Evolutionary conservation across 2,113 vertebrate genomes (phyloP), one percentile per base, ranked within the genome.

Genomic region (Amblyornis subalaris): DNA sequence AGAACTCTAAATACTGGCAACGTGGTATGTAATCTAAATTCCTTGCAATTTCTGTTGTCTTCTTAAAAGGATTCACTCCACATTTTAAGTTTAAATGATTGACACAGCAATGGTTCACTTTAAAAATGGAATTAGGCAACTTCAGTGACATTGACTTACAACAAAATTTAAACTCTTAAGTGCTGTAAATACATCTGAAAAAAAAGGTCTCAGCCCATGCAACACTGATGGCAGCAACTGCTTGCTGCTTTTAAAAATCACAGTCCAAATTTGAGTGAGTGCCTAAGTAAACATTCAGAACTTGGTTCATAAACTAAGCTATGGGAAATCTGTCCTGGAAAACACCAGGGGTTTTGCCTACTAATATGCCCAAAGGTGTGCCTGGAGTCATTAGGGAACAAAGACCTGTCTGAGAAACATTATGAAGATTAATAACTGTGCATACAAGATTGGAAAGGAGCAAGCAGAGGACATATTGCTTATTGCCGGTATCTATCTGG

Each of bases 381-480:
- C 55, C 88, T 83, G 78, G 51, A 96, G 85, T 89, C 93, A 96
- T 97, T 97, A 95, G 93, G 95, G 95, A 96, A 95, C 85, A 95
- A 96, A 95, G 94, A 95, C 72, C 89, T 96, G 93, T 97, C 94
- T 91, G 78, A 92, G 72, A 83, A 96, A 88, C 89, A 94, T 96
- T 96, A 96, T 95, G 91, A 96, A 96, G 95, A 97, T 97, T 97
- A 96, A 97, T 95, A 97, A 95, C 95, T 89, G 40, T 93, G 91
- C 89, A 95, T 96, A 95, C 87, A 90, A 83, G 93, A 95, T 88
- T 89, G 89, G 91, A 95, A 96, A 85, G 94, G 94, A 95, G 89
- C 96, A 94, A 95, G 83, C 75, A 91, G 91, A 97, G 93, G 91
- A 94, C 94, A 70, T 96, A 93, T 88, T 96, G 54, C 89, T 95